Percentiles rank a stretch among this genome's conserved stretches.
phyloP scores from a whole-genome alignment of 2,113 vertebrate species.

The Gobio gobio region DNA sequence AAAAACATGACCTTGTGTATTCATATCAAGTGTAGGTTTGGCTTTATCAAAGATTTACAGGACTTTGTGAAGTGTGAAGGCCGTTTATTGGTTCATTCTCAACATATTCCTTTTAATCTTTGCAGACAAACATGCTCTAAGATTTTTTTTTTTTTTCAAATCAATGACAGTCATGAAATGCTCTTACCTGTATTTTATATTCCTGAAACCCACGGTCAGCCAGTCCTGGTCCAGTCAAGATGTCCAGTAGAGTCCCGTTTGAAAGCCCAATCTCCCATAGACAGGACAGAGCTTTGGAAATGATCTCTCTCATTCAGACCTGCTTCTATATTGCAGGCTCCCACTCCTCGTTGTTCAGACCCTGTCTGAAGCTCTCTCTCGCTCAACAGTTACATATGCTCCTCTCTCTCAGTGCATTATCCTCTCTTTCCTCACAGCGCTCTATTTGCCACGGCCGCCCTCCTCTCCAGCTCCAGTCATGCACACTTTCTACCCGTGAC shows the following conservation, averaged over 20 bases:
- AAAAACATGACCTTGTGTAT: too few species aligned
- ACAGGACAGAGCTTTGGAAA: background rate
- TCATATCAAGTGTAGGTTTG: too few species aligned
- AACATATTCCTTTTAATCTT: background rate
- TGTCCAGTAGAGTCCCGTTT: slow-evolving; percentile 20
- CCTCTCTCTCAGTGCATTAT: slow-evolving; percentile 19
- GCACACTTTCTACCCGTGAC: background rate
- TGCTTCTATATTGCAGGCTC: background rate
- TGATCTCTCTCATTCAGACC: background rate
- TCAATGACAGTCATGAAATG: background rate
- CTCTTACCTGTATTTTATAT: slow-evolving; percentile 40
- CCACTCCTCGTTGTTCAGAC: background rate
- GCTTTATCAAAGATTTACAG: background rate
- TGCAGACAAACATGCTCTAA: background rate
- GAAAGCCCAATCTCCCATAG: background rate
- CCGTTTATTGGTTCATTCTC: background rate
- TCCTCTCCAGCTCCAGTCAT: background rate
- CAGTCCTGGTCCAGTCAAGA: background rate
- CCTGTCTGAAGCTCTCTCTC: background rate
- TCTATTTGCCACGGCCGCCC: background rate
- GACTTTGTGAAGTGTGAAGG: background rate
- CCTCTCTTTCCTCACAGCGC: background rate
- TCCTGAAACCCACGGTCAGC: background rate
- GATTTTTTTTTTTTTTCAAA: background rate
- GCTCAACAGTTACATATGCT: background rate